These are phyloP conservation scores for Corynorhinus townsendii DNA, from an alignment of 2,113 vertebrate species.

Conservation along the genomic window DNA sequence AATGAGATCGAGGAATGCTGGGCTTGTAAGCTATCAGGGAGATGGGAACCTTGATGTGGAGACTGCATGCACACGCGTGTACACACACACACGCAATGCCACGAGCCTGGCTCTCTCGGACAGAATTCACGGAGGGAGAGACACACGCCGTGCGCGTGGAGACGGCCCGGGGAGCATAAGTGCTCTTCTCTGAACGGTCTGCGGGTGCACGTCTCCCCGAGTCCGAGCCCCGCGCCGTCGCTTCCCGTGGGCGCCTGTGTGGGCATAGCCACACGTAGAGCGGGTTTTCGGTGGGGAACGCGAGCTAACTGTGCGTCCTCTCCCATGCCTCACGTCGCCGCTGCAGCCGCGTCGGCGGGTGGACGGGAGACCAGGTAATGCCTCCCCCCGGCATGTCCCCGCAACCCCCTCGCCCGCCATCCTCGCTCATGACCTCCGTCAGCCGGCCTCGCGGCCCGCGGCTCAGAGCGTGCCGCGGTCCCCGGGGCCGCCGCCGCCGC, in stretches of 20 bases:
- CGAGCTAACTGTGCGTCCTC: constrained; percentile 54
- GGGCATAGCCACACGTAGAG: not conserved
- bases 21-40: not conserved
- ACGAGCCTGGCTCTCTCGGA: accelerated
- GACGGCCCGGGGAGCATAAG: not conserved
- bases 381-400: not conserved
- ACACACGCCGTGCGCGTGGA: accelerated
- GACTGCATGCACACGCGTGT: accelerated
- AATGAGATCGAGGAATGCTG: not conserved
- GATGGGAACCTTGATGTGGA: accelerated
- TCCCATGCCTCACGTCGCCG: constrained; percentile 73
- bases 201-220: too few relatives aligned
- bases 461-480: too few relatives aligned
- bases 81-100: too few relatives aligned
- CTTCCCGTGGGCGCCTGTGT: too few relatives aligned
- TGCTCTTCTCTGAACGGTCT: not conserved
- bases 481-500: too few relatives aligned
- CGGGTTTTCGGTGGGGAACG: not conserved
- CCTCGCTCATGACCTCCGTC: not conserved
- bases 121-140: not conserved
- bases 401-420: not conserved
- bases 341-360: constrained; percentile 73
- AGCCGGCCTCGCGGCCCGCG: too few relatives aligned
- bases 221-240: too few relatives aligned
- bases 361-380: constrained; percentile 79